phyloP scores from a whole-genome alignment of 2,888 invertebrate species.

The Polymixis flavicincta region DNA sequence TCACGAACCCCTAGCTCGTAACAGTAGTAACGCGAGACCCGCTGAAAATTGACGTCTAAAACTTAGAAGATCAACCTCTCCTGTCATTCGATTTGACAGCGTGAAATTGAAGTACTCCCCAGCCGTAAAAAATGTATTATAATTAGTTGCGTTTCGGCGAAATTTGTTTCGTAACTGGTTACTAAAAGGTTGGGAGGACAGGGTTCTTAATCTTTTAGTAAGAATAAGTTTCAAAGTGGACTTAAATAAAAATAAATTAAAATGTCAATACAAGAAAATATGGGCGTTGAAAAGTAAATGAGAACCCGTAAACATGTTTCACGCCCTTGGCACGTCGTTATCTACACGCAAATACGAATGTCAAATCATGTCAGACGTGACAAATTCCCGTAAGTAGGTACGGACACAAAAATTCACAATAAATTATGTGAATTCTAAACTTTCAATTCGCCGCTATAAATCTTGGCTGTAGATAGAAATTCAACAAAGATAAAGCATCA shows the following conservation, averaged over 20 bases:
- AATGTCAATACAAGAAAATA: neutral
- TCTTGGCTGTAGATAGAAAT: conserved; percentile 70
- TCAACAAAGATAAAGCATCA: conserved; percentile 73
- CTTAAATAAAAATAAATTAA: neutral
- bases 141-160: conserved; percentile 51
- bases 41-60: conserved; percentile 72
- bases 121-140: conserved; percentile 57
- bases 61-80: conserved; percentile 69
- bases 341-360: conserved; percentile 38
- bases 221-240: neutral
- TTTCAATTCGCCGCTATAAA: conserved; percentile 70
- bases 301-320: conserved; percentile 16
- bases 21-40: conserved; percentile 67
- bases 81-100: conserved; percentile 75
- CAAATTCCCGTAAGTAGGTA: conserved; percentile 35
- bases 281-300: conserved; percentile 12
- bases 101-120: conserved; percentile 76
- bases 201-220: neutral
- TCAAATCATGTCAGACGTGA: conserved; percentile 44
- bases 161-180: conserved; percentile 51
- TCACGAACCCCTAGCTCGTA: too few relatives aligned
- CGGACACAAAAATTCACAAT: conserved; percentile 58
- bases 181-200: neutral
- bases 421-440: conserved; percentile 64
- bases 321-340: conserved; percentile 39